Percentiles rank a stretch among this genome's conserved stretches.
Conservation (phyloP, 2,797 vertebrate genomes). For the Silurus lanzhouensis region DNA sequence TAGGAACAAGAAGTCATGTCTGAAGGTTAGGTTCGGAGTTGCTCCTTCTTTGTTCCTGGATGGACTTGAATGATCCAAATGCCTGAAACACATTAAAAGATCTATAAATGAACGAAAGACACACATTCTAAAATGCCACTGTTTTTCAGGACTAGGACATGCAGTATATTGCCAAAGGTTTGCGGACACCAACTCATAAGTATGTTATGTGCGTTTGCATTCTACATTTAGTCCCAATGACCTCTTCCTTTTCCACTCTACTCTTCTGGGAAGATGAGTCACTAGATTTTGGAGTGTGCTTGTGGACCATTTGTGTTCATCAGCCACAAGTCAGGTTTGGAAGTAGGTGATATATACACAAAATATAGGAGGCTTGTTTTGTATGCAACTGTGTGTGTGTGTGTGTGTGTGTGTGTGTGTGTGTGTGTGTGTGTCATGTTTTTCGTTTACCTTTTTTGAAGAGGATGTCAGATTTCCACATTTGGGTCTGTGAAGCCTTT, state of each 20-base stretch:
- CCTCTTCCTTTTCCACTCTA: no score
- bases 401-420: background rate
- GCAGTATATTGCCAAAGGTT: background rate
- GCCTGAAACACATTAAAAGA: conserved; percentile 31
- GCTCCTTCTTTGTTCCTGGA: conserved; percentile 55
- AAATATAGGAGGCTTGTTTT: no score
- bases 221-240: no score
- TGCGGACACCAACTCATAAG: no score
- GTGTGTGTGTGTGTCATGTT: conserved; percentile 10
- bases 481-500: conserved; percentile 97
- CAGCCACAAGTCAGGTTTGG: no score
- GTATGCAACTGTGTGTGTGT: no score
- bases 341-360: no score
- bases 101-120: background rate
- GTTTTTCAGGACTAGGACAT: background rate
- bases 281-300: no score
- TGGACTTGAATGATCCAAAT: conserved; percentile 14
- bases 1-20: conserved; percentile 58
- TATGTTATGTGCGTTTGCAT: no score
- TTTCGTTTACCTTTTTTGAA: conserved; percentile 60
- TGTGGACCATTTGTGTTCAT: no score
- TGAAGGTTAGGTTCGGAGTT: conserved; percentile 46
- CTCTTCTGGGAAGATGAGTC: no score
- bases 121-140: background rate
- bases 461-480: conserved; percentile 88